Conservation (phyloP, 1,140 invertebrate species). For the Diachasma alloeum region DNA sequence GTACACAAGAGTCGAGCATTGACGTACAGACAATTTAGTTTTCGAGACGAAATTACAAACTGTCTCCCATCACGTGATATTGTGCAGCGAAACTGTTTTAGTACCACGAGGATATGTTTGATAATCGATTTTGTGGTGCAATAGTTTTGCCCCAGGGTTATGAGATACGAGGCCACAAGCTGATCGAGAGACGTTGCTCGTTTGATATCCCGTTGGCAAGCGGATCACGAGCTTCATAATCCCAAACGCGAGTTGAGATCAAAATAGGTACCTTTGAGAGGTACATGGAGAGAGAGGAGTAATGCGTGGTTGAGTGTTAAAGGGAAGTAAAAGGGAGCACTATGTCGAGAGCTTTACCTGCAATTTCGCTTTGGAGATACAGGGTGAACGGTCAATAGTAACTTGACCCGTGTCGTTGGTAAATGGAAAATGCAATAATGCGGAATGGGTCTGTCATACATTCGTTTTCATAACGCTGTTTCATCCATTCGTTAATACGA, state of each 20-base stretch:
- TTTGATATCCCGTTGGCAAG: conserved; percentile 5
- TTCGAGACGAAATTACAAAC: background rate
- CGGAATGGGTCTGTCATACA: too few relatives aligned
- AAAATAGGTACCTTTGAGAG: background rate
- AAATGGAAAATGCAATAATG: too few relatives aligned
- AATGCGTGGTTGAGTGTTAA: background rate
- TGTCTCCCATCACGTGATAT: background rate
- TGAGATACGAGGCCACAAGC: background rate
- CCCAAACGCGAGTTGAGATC: background rate
- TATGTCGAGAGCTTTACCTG: background rate
- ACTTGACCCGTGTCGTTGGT: background rate
- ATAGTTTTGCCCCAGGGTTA: background rate
- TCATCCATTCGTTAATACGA: too few relatives aligned
- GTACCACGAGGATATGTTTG: background rate
- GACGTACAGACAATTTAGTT: background rate
- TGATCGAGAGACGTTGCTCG: background rate
- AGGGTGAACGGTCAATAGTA: background rate
- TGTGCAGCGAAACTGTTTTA: background rate
- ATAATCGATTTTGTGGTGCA: conserved; percentile 9
- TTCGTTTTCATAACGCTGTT: too few relatives aligned
- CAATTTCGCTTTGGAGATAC: background rate
- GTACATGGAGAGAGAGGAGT: background rate
- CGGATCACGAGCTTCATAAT: conserved; percentile 13
- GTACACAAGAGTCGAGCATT: background rate
- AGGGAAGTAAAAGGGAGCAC: background rate